Percentiles rank a stretch among this genome's conserved stretches.
phyloP scores from a whole-genome alignment of 2,797 vertebrate genomes.

The Tolypeutes matacus region DNA sequence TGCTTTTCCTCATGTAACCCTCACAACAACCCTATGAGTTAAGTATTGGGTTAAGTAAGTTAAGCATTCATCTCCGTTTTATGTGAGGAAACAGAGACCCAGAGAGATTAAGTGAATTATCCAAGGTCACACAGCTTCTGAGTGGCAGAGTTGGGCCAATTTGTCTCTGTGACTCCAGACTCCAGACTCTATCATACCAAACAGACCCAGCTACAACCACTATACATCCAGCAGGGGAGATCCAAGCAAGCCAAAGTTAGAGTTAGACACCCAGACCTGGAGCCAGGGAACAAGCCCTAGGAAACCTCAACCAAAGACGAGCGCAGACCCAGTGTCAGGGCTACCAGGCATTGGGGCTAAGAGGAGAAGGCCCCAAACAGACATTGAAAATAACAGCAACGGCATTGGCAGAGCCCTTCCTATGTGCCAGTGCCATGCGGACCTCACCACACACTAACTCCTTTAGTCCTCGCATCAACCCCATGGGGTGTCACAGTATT shows the following conservation, averaged over 20 bases:
- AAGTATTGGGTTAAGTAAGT: neutral
- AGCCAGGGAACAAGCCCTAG: neutral
- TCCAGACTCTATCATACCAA: neutral
- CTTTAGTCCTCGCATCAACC: neutral
- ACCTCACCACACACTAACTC: neutral
- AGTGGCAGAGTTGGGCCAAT: neutral
- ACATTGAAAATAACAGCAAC: accelerated
- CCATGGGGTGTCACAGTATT: too few species aligned
- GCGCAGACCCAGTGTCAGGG: neutral
- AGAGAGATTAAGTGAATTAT: neutral
- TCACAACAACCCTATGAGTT: neutral
- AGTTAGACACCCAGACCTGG: neutral
- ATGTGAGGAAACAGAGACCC: neutral
- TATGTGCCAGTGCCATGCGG: accelerated
- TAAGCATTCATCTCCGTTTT: neutral
- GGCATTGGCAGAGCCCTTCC: accelerated
- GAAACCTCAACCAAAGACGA: neutral
- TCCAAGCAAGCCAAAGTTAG: neutral
- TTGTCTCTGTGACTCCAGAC: neutral
- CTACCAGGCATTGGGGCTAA: neutral
- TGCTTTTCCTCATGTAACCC: neutral
- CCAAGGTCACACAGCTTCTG: neutral
- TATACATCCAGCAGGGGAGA: neutral
- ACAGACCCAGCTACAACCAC: neutral
- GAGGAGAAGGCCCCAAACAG: neutral